Evolutionary conservation across 2,113 vertebrate species (phyloP), one percentile per base, ranked within the genome.

Genomic region (Camelus bactrianus): DNA sequence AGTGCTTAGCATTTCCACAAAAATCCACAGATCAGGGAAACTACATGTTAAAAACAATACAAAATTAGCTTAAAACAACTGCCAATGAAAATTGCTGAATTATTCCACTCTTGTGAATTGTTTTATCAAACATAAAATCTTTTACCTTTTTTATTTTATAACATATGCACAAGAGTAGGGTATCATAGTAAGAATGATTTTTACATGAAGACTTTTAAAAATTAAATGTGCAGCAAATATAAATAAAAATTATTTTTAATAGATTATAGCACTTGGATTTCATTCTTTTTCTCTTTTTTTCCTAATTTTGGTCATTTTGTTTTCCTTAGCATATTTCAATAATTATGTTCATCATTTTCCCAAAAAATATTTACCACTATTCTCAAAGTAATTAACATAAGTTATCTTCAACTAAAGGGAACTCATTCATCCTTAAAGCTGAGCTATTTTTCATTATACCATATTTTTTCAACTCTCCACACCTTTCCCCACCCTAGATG

Each of bases 51-150:
- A 79, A 94, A 91, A 38, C 7, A 38, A 28, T 54, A 84, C 30
- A n/a, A 76, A 81, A 81, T 46, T 28, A 76, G 64, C 22, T n/a
- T n/a, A n/a, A 96, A 92, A 60, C 2, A 89, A 60, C 42, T 56
- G 6, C 35, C 20, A 89, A 75, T 79, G n/a, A 85, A 76, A 69
- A 73, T 20, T 24, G 2, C 8, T 91, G 26, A 92, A 81, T 20
- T 80, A 76, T 52, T 52, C 70, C 3, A 83, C 24, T 95, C 15
- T 19, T 83, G 3, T 82, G 38, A 83, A 69, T 75, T 91, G 3
- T 30, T 93, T 86, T 60, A 46, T 93, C 26, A 95, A 91, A 79
- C n/a, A 82, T 14, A 89, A 73, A 79, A 56, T 70, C 0, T 50
- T 38, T 32, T 8, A 80, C 13, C 58, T 72, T 81, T 65, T 50